Base-by-base conservation (phyloP, 2,888 invertebrate genomes). In the Mycalesis mineus region DNA sequence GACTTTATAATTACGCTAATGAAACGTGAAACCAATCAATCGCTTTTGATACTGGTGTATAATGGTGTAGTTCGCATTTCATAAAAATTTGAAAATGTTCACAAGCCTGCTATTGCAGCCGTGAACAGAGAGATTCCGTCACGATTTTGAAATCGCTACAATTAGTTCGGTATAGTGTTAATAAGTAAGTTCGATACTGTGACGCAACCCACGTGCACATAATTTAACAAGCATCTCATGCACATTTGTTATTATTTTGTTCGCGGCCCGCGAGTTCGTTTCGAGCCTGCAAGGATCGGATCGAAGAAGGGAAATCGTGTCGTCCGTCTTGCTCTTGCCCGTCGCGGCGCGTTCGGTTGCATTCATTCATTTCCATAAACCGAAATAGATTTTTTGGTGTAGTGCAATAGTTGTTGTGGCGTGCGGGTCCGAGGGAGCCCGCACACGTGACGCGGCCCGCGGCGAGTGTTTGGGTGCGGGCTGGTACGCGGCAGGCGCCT, bases 191-290 rank as follows among this genome's bases (percentile, higher is more conserved):
- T 75, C 68, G 70, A 70, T 75, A 76, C 71, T 77, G 80, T 86
- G 87, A 87, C 84, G 84, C 87, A 86, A 87, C 87, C 88, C 89
- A 89, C 89, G 89, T 89, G 90, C 84, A 84, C 81, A 74, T 78
- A 82, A 72, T 82, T 82, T 80, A 84, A 76, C 78, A 74, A 87
- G 82, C 75, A 88, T 87, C 87, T 87, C 91, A 91, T 91, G 91
- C 91, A 91, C 91, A 91, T 92, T 92, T 93, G 92, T 93, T 93
- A 91, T 93, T 93, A 92, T 93, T 93, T 93, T 92, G 92, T 89
- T 91, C 88, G 90, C 87, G 91, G 92, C 88, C 90, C 87, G 87
- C 86, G 91, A 91, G 91, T 91, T 92, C 91, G 92, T 91, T 91
- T 91, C 90, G 75, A 72, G 78, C 75, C 78, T 77, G 80, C 77